phyloP scores from a whole-genome alignment of 2,797 vertebrate species.

The Apodemus agrarius region DNA sequence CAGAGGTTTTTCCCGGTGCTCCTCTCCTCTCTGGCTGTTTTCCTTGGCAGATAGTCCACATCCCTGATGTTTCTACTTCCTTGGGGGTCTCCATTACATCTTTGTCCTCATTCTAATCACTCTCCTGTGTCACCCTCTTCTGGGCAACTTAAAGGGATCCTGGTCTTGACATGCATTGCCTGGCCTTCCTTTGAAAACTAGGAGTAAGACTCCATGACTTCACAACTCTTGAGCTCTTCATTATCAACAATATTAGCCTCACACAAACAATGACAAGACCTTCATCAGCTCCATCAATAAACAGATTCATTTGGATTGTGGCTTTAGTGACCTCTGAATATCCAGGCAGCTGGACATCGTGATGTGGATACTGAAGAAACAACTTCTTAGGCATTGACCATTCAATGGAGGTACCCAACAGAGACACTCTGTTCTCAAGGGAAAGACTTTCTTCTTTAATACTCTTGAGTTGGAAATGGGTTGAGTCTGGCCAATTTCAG shows the following conservation, averaged over 20 bases:
- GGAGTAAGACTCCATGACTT: background rate
- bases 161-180: background rate
- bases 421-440: background rate
- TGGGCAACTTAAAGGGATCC: background rate
- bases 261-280: background rate
- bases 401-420: background rate
- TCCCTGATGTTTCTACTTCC: background rate
- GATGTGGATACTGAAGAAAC: background rate
- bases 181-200: background rate
- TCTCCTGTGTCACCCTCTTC: background rate
- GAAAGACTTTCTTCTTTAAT: background rate
- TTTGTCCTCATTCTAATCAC: background rate
- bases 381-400: background rate
- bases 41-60: background rate
- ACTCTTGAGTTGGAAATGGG: background rate
- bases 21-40: background rate
- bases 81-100: background rate
- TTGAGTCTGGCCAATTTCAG: background rate
- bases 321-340: background rate
- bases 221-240: background rate
- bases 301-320: too few species aligned
- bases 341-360: background rate
- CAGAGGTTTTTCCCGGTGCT: too few species aligned
- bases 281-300: background rate
- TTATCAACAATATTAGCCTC: background rate